Base-by-base conservation (phyloP, 2,113 vertebrate species). In the Oryzias melastigma region DNA sequence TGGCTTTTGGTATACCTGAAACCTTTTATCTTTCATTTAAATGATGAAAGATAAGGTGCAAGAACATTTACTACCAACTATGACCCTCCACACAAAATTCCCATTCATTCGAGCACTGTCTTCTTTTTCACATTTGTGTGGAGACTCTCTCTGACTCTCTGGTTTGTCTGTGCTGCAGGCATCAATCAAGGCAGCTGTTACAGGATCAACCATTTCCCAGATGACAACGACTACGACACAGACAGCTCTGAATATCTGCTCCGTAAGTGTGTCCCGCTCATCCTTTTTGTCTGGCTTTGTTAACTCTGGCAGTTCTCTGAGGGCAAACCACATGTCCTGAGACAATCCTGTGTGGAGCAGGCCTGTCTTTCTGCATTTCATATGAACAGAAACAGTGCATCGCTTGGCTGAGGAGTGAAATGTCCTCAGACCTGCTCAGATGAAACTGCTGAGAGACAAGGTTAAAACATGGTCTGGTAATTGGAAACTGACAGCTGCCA, bases 181-280 rank as follows among this genome's bases (percentile, higher is more conserved):
- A 92, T 96, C 85, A 97, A 98, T 82, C 95, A 93, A 87, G 97
- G 97, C 78, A 95, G 93, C 85, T 99, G 97, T 80, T 98, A 95
- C 90, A 87, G 95, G 85, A 99, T 99, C 91, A 98, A 99, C 89
- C 97, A 98, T 87, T 99, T 99, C 83, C 96, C 97, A 18, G 96
- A 99, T 35, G 97, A 99, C 87, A 97, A 98, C 0, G 97, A 98
- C 81, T 99, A 99, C 0, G 97, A 99, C 92, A 97, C 98, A 0
- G 97, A 99, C 93, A 98, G 96, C 91, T 98, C 97, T 0, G 97
- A 99, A 63, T 99, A 99, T 79, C 94, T 99, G 72, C 91, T 98
- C 67, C 96, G 97, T 99, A 90, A 96, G 97, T 95, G 64, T 53
- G 50, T 48, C 54, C 1, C 14, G 8, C 63, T 46, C 53, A 16